phyloP scores from a whole-genome alignment of 2,797 vertebrate species.

The Dallia pectoralis region DNA sequence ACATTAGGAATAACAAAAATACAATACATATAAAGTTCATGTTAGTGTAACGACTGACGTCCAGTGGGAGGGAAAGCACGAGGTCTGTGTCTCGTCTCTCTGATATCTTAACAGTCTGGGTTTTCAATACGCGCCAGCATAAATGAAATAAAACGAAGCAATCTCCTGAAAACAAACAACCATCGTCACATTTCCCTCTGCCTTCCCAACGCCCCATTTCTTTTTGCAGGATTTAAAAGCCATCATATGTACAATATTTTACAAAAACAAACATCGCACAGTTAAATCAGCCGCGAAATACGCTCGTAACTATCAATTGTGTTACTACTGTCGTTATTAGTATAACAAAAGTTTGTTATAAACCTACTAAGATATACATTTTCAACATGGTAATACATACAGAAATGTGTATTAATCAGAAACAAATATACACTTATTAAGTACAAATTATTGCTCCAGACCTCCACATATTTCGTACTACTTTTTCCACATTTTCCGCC shows the following conservation, averaged over 20 bases:
- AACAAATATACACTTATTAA: slow-evolving; percentile 70
- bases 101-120: slow-evolving; percentile 56
- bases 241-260: slow-evolving; percentile 96
- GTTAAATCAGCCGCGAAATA: slow-evolving; percentile 74
- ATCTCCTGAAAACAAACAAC: slow-evolving; percentile 18
- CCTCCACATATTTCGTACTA: slow-evolving; percentile 47
- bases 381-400: slow-evolving; percentile 74
- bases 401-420: slow-evolving; percentile 76
- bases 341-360: slow-evolving; percentile 74
- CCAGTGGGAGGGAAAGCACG: slow-evolving; percentile 29
- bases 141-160: slow-evolving; percentile 27
- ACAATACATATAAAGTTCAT: not conserved
- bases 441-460: slow-evolving; percentile 60
- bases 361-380: slow-evolving; percentile 93
- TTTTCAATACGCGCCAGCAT: slow-evolving; percentile 42
- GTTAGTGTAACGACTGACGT: not conserved
- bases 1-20: not conserved
- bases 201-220: slow-evolving; percentile 35
- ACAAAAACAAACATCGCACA: slow-evolving; percentile 84
- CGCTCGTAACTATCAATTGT: slow-evolving; percentile 72
- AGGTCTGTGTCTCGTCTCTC: slow-evolving; percentile 25
- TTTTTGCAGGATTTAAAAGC: slow-evolving; percentile 50
- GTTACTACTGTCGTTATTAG: slow-evolving; percentile 67
- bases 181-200: slow-evolving; percentile 31
- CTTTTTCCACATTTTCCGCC: slow-evolving; percentile 34